These are phyloP conservation scores for Typhlichthys subterraneus DNA, from an alignment of 2,797 vertebrate species.

Conservation along the genomic window DNA sequence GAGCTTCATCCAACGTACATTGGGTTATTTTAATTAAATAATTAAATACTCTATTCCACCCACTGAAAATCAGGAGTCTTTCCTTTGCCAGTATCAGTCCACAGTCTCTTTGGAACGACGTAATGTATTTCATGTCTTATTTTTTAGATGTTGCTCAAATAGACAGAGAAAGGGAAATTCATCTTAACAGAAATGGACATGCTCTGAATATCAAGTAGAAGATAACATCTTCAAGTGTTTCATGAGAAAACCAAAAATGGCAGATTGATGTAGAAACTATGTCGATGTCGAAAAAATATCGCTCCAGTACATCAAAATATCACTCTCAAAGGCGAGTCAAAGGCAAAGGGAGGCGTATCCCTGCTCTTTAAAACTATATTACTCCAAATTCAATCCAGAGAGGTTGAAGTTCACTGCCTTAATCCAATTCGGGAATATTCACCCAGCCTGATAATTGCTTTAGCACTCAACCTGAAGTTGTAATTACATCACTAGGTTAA, in stretches of 20 bases:
- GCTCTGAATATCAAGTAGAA: too few relatives aligned
- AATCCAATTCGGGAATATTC: slow-evolving; percentile 78
- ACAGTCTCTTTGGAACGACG: slow-evolving; percentile 25
- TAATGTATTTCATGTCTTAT: slow-evolving; percentile 19
- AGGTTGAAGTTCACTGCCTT: slow-evolving; percentile 68
- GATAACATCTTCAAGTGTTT: too few relatives aligned
- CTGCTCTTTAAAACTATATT: slow-evolving; percentile 47
- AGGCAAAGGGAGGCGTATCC: slow-evolving; percentile 48
- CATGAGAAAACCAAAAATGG: too few relatives aligned
- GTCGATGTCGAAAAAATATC: slow-evolving; percentile 17
- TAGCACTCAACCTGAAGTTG: slow-evolving; percentile 76
- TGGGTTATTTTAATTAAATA: slow-evolving; percentile 42
- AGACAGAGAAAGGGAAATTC: background rate
- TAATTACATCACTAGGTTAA: slow-evolving; percentile 82
- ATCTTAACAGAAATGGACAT: background rate
- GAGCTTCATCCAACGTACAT: slow-evolving; percentile 5
- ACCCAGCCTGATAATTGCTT: slow-evolving; percentile 74
- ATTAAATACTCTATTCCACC: slow-evolving; percentile 21
- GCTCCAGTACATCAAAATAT: slow-evolving; percentile 29
- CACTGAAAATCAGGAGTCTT: slow-evolving; percentile 29
- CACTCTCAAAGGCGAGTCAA: slow-evolving; percentile 57
- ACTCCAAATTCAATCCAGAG: slow-evolving; percentile 51
- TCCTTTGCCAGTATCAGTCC: slow-evolving; percentile 17
- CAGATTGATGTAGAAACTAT: too few relatives aligned
- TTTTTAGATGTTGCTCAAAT: too few relatives aligned